These are phyloP conservation scores for Coenobita brevimanus DNA, from an alignment of 1,140 invertebrate genomes.

Conservation along the genomic window DNA sequence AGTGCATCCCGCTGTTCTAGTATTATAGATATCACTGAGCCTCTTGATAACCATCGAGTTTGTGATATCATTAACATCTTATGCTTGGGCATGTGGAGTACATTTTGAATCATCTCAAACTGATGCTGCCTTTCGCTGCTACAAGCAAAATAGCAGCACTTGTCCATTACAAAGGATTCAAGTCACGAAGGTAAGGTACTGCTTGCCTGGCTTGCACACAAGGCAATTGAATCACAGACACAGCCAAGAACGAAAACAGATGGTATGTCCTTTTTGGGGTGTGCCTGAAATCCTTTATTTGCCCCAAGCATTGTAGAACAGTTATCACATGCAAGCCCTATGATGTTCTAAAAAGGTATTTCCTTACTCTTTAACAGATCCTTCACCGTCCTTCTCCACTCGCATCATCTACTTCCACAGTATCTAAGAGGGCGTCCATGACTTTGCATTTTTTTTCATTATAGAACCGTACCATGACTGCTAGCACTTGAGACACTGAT, in stretches of 20 bases:
- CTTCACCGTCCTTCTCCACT: conserved; percentile 25
- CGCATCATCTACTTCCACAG: conserved; percentile 47
- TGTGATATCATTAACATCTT: conserved; percentile 36
- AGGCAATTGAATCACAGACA: conserved; percentile 60
- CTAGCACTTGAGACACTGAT: too few species aligned
- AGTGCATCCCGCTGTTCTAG: conserved; percentile 26
- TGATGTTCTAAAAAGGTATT: conserved; percentile 62
- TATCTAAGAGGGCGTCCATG: conserved; percentile 37
- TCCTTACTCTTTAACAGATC: conserved; percentile 31
- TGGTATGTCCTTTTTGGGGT: conserved; percentile 6
- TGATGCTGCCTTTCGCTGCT: conserved; percentile 5
- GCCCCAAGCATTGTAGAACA: conserved; percentile 46
- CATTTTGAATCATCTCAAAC: conserved; percentile 22
- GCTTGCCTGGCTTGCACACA: conserved; percentile 47
- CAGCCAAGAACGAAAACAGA: conserved; percentile 48
- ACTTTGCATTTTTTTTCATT: neutral
- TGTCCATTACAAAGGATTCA: conserved; percentile 13
- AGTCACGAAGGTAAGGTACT: neutral
- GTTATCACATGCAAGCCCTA: conserved; percentile 51
- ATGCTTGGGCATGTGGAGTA: conserved; percentile 24
- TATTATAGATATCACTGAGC: neutral
- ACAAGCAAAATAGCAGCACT: conserved; percentile 15
- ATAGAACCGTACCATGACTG: conserved; percentile 34
- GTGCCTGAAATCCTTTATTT: conserved; percentile 34
- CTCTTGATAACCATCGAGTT: conserved; percentile 9